Evolutionary conservation across 2,113 vertebrate species (phyloP).

Genomic region (Dromiciops gliroides): DNA sequence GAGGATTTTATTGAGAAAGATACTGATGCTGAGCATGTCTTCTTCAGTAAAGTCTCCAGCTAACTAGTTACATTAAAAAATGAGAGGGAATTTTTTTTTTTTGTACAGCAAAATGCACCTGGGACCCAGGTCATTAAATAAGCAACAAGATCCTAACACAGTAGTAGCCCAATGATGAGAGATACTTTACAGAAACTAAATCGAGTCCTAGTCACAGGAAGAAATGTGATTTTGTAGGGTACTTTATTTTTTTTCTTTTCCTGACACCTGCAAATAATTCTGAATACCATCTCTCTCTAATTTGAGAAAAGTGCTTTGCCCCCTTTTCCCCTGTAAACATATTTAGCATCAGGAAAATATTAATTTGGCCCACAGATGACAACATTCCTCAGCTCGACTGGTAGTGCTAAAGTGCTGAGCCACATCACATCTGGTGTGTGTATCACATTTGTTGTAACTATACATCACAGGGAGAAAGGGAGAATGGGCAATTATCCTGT

Average conservation of each 20-base stretch:
- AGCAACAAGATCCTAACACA: conserved; percentile 15
- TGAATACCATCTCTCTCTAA: conserved; percentile 48
- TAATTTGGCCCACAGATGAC: conserved; percentile 13
- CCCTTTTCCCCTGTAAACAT: conserved; percentile 30
- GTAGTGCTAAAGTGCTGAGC: neutral
- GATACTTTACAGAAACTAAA: conserved; percentile 41
- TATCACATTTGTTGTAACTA: neutral
- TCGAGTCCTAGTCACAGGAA: conserved; percentile 34
- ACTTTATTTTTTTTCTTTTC: conserved; percentile 48
- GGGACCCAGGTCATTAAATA: conserved; percentile 28
- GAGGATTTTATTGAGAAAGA: neutral
- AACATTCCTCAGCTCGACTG: neutral
- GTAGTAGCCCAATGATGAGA: conserved; percentile 40
- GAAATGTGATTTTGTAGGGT: conserved; percentile 7
- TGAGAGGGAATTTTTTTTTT: neutral
- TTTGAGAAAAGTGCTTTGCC: conserved; percentile 46
- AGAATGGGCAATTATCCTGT: neutral
- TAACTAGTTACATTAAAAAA: conserved; percentile 34
- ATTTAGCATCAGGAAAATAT: conserved; percentile 56
- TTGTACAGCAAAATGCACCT: neutral
- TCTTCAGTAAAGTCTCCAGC: neutral
- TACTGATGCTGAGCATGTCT: neutral
- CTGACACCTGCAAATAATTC: conserved; percentile 59
- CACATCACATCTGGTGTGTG: neutral
- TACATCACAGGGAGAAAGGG: neutral